These are phyloP conservation scores for Forficula auricularia DNA, from an alignment of 1,140 invertebrate species.

Conservation along the genomic window DNA sequence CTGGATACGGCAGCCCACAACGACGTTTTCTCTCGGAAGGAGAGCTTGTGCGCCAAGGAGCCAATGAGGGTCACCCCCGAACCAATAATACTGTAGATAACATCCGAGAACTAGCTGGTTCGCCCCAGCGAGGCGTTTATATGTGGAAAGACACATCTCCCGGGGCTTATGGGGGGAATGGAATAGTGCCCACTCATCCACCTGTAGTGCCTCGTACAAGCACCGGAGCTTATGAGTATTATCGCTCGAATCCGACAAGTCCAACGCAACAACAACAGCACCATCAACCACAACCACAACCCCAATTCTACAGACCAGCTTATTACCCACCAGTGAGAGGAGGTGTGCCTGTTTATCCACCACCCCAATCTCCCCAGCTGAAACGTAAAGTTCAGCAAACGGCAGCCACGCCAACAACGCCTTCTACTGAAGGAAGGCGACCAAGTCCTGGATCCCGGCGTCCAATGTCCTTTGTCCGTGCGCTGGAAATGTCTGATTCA, in stretches of 20 bases:
- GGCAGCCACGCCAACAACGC: conserved; percentile 26
- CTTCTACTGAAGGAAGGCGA: conserved; percentile 25
- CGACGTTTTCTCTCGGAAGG: conserved; percentile 70
- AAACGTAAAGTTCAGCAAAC: conserved; percentile 37
- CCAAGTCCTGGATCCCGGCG: conserved; percentile 29
- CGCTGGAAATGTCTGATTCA: conserved; percentile 75
- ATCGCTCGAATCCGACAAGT: conserved; percentile 57
- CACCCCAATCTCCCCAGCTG: conserved; percentile 40
- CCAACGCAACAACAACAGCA: conserved; percentile 41
- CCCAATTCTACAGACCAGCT: conserved; percentile 15
- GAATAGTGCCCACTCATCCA: conserved; percentile 21
- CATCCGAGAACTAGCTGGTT: conserved; percentile 61
- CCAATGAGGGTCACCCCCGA: conserved; percentile 23
- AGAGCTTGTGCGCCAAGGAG: conserved; percentile 53
- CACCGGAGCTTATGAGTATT: conserved; percentile 24
- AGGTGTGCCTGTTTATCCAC: conserved; percentile 48
- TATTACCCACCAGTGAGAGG: conserved; percentile 43
- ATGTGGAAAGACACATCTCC: conserved; percentile 64
- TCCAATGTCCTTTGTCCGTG: conserved; percentile 82
- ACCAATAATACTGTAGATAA: conserved; percentile 37
- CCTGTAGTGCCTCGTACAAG: conserved; percentile 18
- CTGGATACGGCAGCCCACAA: conserved; percentile 46
- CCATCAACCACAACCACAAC: conserved; percentile 17
- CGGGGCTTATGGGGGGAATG: conserved; percentile 21
- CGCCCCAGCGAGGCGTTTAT: conserved; percentile 64